Conservation (phyloP, 2,888 invertebrate genomes). For the Drosophila yooni region DNA sequence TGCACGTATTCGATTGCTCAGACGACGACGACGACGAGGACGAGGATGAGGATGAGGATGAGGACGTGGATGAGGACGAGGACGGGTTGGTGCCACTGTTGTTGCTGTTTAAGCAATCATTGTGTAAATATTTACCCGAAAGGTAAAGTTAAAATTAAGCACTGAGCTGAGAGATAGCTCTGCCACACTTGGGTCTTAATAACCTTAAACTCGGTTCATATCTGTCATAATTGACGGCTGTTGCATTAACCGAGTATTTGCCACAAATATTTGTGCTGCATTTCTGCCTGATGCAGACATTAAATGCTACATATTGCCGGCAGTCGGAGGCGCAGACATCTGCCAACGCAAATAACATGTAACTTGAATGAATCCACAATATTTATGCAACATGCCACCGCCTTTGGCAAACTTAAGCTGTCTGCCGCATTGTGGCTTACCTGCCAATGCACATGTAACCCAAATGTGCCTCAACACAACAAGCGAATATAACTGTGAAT, state of each 20-base stretch:
- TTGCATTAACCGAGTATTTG: slow-evolving; percentile 39
- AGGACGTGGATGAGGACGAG: not conserved
- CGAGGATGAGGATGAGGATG: not conserved
- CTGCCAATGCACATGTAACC: slow-evolving; percentile 4
- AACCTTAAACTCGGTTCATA: not conserved
- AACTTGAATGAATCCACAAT: slow-evolving; percentile 20
- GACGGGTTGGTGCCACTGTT: slow-evolving; percentile 9
- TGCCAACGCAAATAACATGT: slow-evolving; percentile 16
- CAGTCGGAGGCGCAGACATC: slow-evolving; percentile 6
- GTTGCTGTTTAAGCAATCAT: slow-evolving; percentile 55
- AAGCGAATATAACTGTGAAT: slow-evolving; percentile 17
- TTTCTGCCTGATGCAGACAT: slow-evolving; percentile 44
- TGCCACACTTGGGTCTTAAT: not conserved
- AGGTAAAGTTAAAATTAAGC: slow-evolving; percentile 74
- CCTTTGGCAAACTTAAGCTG: slow-evolving; percentile 4
- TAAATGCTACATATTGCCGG: slow-evolving; percentile 38
- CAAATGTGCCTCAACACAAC: not conserved
- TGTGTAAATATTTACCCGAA: slow-evolving; percentile 70
- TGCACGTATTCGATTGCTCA: slow-evolving; percentile 20
- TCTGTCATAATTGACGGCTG: slow-evolving; percentile 14
- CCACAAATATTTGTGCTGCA: slow-evolving; percentile 45
- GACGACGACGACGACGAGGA: slow-evolving; percentile 2
- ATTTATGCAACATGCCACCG: slow-evolving; percentile 20
- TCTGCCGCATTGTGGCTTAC: slow-evolving; percentile 15
- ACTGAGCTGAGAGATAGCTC: slow-evolving; percentile 40